Base-by-base conservation (phyloP, 53 echinoderm and acorn worm species). In the Echinarachnius parma region DNA sequence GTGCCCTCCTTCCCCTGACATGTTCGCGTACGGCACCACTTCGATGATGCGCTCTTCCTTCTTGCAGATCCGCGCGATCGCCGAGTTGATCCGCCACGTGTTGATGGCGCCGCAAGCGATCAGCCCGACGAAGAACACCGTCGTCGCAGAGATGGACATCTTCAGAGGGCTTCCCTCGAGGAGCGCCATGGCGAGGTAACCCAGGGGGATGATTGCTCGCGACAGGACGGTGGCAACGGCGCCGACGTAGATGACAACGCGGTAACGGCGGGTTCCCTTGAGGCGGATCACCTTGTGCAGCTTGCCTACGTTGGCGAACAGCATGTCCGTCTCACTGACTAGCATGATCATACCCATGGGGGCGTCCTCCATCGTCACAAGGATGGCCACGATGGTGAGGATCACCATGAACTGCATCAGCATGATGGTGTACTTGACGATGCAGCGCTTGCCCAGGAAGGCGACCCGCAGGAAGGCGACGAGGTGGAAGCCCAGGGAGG, bases 81-180 rank as follows among this genome's bases (percentile, higher is more conserved):
- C 82, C 29, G 77, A 75, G 64, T 89, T 86, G 21, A 93, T 79
- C 53, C 70, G 79, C 93, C 89, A 89, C 0, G 89, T 89, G 82
- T 93, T 93, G 53, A 93, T 69, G 33, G 79, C 80, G 11, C 93
- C 89, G 50, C 81, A 89, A 28, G 86, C 82, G 42, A 93, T 48
- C 29, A 93, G 81, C 1, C 80, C 89, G 7, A 85, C 86, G 66
- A 89, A 93, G 83, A 93, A 93, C 18, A 81, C 61, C 13, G 79
- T 67, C 8, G 82, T 77, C 10, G 89, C 81, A 5, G 64, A 69
- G 30, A 72, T 50, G 37, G 79, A 75, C 92, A 91, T 91, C 27
- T 77, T 47, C 48, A 91, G 80, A 10, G 86, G 86, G 46, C 69
- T 76, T 23, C 86, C 92, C 39, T 83, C 75, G 44, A 83, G 31